These are phyloP conservation scores for Melanerpes aurifrons DNA, from an alignment of 2,113 vertebrate genomes.

Conservation along the genomic window DNA sequence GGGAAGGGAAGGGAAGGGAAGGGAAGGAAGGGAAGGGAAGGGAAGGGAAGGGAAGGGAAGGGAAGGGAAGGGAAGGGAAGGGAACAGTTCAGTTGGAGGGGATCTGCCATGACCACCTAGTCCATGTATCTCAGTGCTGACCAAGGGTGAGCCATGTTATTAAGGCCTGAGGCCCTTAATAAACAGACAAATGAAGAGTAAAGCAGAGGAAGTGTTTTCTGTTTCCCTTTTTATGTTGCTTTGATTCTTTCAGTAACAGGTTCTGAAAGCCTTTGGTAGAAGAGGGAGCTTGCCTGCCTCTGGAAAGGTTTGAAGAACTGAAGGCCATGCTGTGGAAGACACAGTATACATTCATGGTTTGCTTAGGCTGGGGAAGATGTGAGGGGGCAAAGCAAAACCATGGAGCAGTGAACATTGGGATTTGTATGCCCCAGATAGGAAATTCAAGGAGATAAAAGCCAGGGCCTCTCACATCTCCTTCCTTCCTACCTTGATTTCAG, in stretches of 20 bases:
- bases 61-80: background rate
- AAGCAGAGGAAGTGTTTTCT: background rate
- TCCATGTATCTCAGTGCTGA: background rate
- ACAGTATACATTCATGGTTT: background rate
- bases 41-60: background rate
- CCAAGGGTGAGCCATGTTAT: background rate
- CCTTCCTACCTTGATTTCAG: background rate
- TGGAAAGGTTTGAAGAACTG: background rate
- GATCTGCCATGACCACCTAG: background rate
- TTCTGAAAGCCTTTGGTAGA: background rate
- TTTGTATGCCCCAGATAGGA: background rate
- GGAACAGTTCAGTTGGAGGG: background rate
- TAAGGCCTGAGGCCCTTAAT: background rate
- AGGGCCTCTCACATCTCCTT: background rate
- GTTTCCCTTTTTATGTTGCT: background rate
- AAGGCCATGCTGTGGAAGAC: background rate
- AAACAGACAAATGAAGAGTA: background rate
- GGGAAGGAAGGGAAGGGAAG: background rate
- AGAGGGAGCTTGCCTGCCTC: background rate
- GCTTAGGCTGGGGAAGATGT: background rate
- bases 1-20: background rate
- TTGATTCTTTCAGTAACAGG: background rate
- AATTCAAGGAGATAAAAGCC: background rate
- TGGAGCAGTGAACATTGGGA: background rate
- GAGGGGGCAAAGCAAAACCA: slow-evolving; percentile 19